phyloP scores from a whole-genome alignment of 2,113 vertebrate species.

The Uropsilus gracilis region DNA sequence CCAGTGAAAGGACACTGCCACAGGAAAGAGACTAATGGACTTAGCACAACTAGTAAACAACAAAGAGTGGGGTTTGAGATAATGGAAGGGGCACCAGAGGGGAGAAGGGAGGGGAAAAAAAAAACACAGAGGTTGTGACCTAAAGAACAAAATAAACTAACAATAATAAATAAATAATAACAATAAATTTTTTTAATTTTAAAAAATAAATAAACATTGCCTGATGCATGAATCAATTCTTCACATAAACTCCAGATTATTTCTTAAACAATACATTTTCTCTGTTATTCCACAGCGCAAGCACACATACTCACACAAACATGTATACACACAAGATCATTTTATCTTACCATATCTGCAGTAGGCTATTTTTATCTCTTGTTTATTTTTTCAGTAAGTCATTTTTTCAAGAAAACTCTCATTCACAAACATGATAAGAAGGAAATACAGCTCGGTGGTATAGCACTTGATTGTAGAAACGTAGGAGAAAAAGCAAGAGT shows the following conservation, averaged over 20 bases:
- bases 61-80: too few species aligned
- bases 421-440: neutral
- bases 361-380: neutral
- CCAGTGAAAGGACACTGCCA: too few species aligned
- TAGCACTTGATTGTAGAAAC: neutral
- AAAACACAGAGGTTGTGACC: too few species aligned
- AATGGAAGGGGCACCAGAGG: too few species aligned
- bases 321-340: neutral
- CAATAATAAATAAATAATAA: too few species aligned
- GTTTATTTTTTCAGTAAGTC: neutral
- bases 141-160: too few species aligned
- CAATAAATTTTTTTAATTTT: too few species aligned
- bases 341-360: neutral
- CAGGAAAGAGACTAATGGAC: too few species aligned
- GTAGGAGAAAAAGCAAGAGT: neutral
- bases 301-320: neutral
- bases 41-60: too few species aligned
- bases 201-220: neutral
- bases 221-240: neutral
- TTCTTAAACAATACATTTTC: neutral
- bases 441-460: neutral
- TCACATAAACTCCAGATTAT: neutral
- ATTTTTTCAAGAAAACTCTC: neutral
- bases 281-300: neutral
- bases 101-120: too few species aligned